phyloP scores from a whole-genome alignment of 2,888 invertebrate genomes.

The Smittia aterrima region DNA sequence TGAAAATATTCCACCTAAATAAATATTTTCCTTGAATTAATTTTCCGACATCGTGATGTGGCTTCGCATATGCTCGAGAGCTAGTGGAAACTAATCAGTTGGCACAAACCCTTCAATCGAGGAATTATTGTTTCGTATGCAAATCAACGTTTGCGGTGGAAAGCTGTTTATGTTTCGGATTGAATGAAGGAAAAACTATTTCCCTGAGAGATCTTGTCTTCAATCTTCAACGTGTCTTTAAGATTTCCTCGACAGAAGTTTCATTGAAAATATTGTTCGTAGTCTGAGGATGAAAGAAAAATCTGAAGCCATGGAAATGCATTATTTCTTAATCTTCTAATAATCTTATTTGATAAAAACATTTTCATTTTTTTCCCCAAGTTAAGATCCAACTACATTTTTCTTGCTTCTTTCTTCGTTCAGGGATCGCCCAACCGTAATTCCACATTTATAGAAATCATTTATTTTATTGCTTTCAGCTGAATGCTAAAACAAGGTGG shows the following conservation, averaged over 20 bases:
- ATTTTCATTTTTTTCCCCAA: background rate
- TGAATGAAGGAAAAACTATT: background rate
- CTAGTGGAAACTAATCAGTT: constrained; percentile 36
- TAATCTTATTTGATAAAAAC: constrained; percentile 19
- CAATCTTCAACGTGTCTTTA: background rate
- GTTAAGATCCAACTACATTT: background rate
- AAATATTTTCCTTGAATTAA: constrained; percentile 40
- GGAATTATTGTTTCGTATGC: constrained; percentile 32
- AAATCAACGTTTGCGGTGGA: constrained; percentile 31
- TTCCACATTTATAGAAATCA: constrained; percentile 41
- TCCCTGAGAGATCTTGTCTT: too few relatives aligned
- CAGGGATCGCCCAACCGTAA: constrained; percentile 14
- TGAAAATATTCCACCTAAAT: constrained; percentile 28
- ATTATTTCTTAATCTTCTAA: constrained; percentile 6
- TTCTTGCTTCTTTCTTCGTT: background rate
- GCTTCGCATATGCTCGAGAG: background rate
- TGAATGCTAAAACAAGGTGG: constrained; percentile 39
- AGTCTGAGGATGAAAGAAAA: background rate
- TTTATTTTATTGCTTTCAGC: constrained; percentile 42
- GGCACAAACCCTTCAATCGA: constrained; percentile 34
- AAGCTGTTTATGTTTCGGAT: background rate
- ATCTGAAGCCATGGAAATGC: constrained; percentile 12
- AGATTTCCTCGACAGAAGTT: background rate
- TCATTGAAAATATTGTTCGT: too few relatives aligned
- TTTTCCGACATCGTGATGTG: constrained; percentile 2